Base-by-base conservation (phyloP, 2,113 vertebrate genomes). In the Nematolebias whitei region DNA sequence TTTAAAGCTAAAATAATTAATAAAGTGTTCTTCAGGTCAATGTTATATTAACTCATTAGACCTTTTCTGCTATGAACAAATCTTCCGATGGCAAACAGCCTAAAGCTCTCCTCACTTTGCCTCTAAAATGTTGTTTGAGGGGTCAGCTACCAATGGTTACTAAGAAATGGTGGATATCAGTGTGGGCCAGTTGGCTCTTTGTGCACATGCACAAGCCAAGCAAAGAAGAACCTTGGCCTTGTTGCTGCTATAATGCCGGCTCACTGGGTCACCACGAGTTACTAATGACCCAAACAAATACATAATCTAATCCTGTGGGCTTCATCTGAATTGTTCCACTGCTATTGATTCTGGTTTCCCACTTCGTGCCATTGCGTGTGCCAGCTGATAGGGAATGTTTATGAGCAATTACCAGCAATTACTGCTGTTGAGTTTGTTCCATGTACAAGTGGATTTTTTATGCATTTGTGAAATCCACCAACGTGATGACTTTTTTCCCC, bases 391-490 rank as follows among this genome's bases (percentile, higher is more conserved):
- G 73, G 43, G 63, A 68, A 82, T 72, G 82, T 85, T 86, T 82
- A 85, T 76, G 66, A 87, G 82, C 77, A 89, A 88, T 88, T 87
- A 87, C 69, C 77, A 63, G 74, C 72, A 87, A 85, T 83, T 73
- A 77, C n/a, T 57, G 50, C 45, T 52, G 54, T 78, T 63, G 13
- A 63, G 57, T 38, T 78, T 51, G 40, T 58, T 58, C 62, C 44
- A 57, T 80, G 84, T 83, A 73, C 71, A 6, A 44, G 75, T 71
- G 62, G 68, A 60, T 68, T 74, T 59, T 73, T 71, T 67, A 79
- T 79, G 67, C 73, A 82, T 86, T 84, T 84, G 63, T 23, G 48
- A 48, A 71, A 75, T 63, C 74, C 58, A 15, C 62, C 72, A 66
- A 83, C 71, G n/a, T n/a, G 71, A 70, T 74, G 61, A 83, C 41